These are phyloP conservation scores for Apodemus sylvaticus DNA, from an alignment of 2,113 vertebrate species.

Conservation along the genomic window DNA sequence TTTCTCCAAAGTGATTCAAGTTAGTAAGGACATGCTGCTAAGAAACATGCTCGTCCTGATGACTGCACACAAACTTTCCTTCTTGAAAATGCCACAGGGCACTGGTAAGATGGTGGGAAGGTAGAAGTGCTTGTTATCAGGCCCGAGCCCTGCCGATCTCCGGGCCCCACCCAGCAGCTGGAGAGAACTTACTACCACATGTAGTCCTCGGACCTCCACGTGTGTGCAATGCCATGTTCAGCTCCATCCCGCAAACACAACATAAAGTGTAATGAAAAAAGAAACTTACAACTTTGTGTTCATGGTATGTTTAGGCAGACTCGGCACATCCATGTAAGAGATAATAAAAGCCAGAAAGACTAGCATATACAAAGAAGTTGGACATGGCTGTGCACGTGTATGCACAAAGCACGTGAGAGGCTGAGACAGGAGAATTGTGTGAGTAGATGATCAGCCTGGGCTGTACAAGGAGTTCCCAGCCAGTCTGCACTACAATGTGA, in stretches of 20 bases:
- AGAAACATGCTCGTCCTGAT: background rate
- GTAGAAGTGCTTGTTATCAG: background rate
- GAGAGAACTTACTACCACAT: background rate
- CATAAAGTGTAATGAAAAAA: background rate
- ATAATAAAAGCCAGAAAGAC: background rate
- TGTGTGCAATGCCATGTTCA: background rate
- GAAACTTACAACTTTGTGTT: too few species aligned
- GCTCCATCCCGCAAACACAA: background rate
- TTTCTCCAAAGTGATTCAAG: background rate
- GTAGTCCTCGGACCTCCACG: background rate
- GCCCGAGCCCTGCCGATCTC: background rate
- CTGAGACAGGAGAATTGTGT: too few species aligned
- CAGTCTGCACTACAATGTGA: background rate
- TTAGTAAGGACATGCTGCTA: background rate
- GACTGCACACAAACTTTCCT: background rate
- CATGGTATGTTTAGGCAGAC: rapidly evolving
- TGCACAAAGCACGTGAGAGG: background rate
- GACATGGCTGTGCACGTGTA: background rate
- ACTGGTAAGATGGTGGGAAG: rapidly evolving
- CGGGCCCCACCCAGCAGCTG: background rate
- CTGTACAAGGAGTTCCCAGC: background rate
- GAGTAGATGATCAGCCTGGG: background rate
- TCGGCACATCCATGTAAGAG: background rate
- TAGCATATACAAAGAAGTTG: background rate
- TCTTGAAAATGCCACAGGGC: background rate